phyloP scores from a whole-genome alignment of 2,888 invertebrate species.

The Meiosimyza platycephala region DNA sequence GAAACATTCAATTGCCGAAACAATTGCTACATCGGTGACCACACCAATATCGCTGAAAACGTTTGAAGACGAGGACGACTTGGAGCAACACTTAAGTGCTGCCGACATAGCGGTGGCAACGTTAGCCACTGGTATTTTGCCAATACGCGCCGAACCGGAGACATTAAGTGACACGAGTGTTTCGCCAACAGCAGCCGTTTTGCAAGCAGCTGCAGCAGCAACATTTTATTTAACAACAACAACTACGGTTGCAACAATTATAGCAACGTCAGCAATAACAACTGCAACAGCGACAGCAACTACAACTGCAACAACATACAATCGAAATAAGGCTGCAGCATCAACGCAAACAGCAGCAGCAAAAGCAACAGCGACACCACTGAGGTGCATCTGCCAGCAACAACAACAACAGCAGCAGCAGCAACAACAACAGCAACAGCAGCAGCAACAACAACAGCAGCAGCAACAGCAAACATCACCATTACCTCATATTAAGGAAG shows the following conservation, averaged over 20 bases:
- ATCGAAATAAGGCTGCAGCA: slow-evolving; percentile 20
- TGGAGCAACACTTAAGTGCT: slow-evolving; percentile 55
- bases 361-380: slow-evolving; percentile 47
- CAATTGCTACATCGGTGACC: slow-evolving; percentile 60
- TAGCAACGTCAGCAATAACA: slow-evolving; percentile 33
- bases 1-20: slow-evolving; percentile 61
- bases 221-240: slow-evolving; percentile 38
- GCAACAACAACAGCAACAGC: slow-evolving; percentile 46
- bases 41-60: slow-evolving; percentile 62
- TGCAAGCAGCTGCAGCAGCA: slow-evolving; percentile 49
- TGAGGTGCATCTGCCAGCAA: slow-evolving; percentile 43
- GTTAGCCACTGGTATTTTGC: slow-evolving; percentile 58
- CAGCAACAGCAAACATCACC: slow-evolving; percentile 72
- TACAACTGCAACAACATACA: slow-evolving; percentile 42
- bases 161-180: slow-evolving; percentile 62
- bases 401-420: slow-evolving; percentile 47
- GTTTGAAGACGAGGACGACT: slow-evolving; percentile 56
- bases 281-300: slow-evolving; percentile 40
- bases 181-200: slow-evolving; percentile 58
- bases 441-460: slow-evolving; percentile 45
- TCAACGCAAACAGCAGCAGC: slow-evolving; percentile 41
- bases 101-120: slow-evolving; percentile 60
- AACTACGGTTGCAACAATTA: slow-evolving; percentile 40
- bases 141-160: slow-evolving; percentile 60
- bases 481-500: slow-evolving; percentile 85